Conservation (phyloP, 2,797 vertebrate genomes). For the Myotis myotis region DNA sequence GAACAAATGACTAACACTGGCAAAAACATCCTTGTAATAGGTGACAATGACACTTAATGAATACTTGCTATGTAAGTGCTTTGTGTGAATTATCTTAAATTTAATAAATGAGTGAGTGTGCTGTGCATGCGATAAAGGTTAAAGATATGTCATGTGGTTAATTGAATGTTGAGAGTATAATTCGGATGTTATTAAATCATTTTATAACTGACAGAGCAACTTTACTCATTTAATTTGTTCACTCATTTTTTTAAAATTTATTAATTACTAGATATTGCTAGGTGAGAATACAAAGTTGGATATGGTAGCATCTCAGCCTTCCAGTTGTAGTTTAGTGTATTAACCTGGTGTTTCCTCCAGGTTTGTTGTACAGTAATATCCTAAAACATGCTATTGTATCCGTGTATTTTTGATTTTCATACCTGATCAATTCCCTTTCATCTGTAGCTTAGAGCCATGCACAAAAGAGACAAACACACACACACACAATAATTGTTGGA, state of each 20-base stretch:
- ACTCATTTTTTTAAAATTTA: neutral
- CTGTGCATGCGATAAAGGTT: neutral
- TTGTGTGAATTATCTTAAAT: neutral
- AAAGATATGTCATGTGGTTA: neutral
- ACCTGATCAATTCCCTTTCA: neutral
- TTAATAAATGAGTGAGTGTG: neutral
- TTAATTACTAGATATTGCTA: neutral
- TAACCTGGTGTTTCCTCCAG: neutral
- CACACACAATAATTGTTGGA: neutral
- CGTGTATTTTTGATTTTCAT: neutral
- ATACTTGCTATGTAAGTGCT: neutral
- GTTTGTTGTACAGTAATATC: neutral
- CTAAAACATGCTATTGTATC: neutral
- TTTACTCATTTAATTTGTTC: slow-evolving; percentile 1
- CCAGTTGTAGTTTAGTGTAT: neutral
- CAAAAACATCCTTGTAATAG: neutral
- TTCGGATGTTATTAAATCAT: neutral
- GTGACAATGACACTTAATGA: neutral
- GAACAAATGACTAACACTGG: neutral
- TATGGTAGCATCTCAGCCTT: neutral
- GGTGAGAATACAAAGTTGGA: neutral
- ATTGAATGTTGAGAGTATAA: neutral
- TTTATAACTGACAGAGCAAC: neutral
- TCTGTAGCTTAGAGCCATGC: neutral
- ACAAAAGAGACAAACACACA: neutral